phyloP scores from a whole-genome alignment of 1,140 invertebrate genomes.

The Magallana ariakensis region DNA sequence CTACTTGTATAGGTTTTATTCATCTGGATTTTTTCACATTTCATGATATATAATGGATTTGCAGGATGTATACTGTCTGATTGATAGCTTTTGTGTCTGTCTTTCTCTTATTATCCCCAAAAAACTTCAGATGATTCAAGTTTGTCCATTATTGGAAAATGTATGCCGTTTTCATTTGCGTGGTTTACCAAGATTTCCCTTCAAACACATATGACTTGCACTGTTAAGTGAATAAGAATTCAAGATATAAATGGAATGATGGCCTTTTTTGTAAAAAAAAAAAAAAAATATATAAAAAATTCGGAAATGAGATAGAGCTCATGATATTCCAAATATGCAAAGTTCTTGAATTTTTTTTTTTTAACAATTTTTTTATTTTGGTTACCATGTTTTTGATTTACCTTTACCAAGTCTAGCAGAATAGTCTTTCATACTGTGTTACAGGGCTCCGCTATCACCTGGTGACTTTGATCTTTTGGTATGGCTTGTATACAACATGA shows the following conservation, averaged over 20 bases:
- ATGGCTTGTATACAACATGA: conserved; percentile 43
- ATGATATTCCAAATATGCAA: too few relatives aligned
- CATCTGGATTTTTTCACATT: conserved; percentile 28
- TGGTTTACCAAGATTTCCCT: conserved; percentile 7
- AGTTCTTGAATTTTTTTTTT: too few relatives aligned
- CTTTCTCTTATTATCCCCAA: conserved; percentile 26
- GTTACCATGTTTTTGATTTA: too few relatives aligned
- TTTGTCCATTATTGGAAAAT: conserved; percentile 29
- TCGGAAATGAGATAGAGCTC: too few relatives aligned
- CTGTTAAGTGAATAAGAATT: not conserved
- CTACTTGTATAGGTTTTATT: conserved; percentile 26
- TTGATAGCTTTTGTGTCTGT: conserved; percentile 27
- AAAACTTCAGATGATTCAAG: conserved; percentile 8
- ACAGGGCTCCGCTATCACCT: not conserved
- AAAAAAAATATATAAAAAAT: too few relatives aligned
- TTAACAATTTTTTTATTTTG: too few relatives aligned
- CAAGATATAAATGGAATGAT: too few relatives aligned
- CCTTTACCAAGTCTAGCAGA: too few relatives aligned
- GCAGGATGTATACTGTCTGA: conserved; percentile 19
- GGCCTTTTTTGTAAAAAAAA: too few relatives aligned
- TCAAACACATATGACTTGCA: not conserved
- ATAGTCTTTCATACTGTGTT: too few relatives aligned
- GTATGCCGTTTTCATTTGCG: not conserved
- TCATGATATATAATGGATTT: conserved; percentile 33
- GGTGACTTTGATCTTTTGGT: conserved; percentile 17